Conservation (phyloP, 2,113 vertebrate genomes). For the Ancistrus triradiatus region DNA sequence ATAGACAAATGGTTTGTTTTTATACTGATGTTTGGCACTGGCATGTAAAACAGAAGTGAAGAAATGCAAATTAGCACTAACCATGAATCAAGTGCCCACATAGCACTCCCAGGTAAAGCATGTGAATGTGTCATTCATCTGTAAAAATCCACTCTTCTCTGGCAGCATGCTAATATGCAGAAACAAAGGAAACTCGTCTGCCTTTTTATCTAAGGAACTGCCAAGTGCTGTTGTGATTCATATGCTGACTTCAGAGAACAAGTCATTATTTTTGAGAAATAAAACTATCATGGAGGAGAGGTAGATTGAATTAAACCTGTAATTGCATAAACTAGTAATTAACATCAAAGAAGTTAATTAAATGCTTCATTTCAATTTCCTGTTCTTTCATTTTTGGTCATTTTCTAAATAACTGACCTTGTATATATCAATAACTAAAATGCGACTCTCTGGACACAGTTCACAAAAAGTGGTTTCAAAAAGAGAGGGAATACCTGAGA, state of each 20-base stretch:
- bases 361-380: slow-evolving; percentile 21
- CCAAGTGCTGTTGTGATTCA: slow-evolving; percentile 7
- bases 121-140: slow-evolving; percentile 17
- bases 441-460: too few species aligned
- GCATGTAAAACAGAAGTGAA: slow-evolving; percentile 5
- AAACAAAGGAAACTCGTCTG: slow-evolving; percentile 10
- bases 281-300: too few species aligned
- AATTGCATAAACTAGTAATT: slow-evolving; percentile 27
- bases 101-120: slow-evolving; percentile 24
- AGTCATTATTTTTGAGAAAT: neutral
- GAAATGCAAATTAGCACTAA: slow-evolving; percentile 28
- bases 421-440: too few species aligned
- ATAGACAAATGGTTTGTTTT: slow-evolving; percentile 19
- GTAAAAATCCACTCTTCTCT: neutral
- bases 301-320: slow-evolving; percentile 35
- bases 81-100: slow-evolving; percentile 16
- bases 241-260: slow-evolving; percentile 15
- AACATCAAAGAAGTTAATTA: slow-evolving; percentile 21
- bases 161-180: neutral
- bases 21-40: slow-evolving; percentile 1
- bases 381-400: slow-evolving; percentile 16
- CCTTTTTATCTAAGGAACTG: slow-evolving; percentile 15
- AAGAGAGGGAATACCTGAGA: neutral
- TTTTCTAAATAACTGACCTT: too few species aligned
- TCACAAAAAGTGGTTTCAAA: too few species aligned